A percentile compares a stretch with the other conserved stretches of the same genome.
phyloP scores from a whole-genome alignment of 2,888 invertebrate genomes.

The Cecidostiba fungosa region DNA sequence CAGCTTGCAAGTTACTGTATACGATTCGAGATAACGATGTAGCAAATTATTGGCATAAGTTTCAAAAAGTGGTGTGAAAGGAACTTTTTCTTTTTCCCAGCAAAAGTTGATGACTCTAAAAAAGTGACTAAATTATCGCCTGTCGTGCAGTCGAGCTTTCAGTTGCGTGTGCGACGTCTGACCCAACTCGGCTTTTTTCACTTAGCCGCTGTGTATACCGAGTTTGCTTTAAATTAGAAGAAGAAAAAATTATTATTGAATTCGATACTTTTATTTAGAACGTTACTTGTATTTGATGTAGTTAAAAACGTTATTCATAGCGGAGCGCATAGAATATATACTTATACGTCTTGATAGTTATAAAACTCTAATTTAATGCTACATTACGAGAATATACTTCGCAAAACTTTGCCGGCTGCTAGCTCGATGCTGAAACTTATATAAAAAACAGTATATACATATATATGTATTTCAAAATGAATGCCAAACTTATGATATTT shows the following conservation, averaged over 20 bases:
- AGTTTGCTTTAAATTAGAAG: neutral
- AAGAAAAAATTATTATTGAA: neutral
- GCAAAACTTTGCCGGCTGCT: neutral
- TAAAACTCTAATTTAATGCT: neutral
- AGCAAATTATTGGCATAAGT: neutral
- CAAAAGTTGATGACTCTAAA: neutral
- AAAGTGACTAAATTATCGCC: conserved; percentile 4
- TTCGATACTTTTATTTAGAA: neutral
- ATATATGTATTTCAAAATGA: neutral
- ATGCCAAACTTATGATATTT: neutral
- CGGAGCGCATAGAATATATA: neutral
- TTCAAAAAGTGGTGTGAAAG: neutral
- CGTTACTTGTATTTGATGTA: neutral
- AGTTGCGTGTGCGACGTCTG: neutral
- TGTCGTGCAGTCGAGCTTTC: neutral
- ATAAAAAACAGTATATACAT: neutral
- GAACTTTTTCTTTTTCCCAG: neutral
- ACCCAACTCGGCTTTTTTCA: neutral
- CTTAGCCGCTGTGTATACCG: neutral
- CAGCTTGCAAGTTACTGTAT: no score
- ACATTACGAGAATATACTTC: neutral
- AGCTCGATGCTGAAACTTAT: neutral
- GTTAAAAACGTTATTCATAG: neutral
- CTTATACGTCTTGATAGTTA: neutral
- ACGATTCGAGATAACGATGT: neutral